Conservation (phyloP, 1,140 invertebrate genomes). For the Parapsyche elsis region DNA sequence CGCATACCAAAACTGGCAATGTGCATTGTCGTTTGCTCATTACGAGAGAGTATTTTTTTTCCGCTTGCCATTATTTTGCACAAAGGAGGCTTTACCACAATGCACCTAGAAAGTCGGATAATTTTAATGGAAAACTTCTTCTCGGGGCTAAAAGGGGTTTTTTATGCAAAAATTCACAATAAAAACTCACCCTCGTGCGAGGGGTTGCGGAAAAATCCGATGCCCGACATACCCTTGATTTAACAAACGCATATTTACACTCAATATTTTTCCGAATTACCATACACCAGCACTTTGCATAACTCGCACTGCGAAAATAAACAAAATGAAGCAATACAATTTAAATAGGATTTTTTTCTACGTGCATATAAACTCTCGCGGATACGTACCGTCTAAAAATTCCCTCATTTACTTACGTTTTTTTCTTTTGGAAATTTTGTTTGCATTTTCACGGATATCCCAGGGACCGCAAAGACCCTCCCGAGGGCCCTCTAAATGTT, state of each 20-base stretch:
- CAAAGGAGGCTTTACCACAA: not conserved
- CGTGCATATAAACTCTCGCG: too few relatives aligned
- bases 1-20: not conserved
- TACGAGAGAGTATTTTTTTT: not conserved
- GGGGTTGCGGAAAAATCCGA: not conserved
- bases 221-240: not conserved
- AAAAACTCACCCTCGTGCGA: not conserved
- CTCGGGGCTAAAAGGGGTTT: not conserved
- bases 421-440: too few relatives aligned
- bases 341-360: too few relatives aligned
- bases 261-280: conserved; percentile 1
- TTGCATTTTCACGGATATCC: too few relatives aligned
- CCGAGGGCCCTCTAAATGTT: conserved; percentile 27
- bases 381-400: too few relatives aligned
- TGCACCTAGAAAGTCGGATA: conserved; percentile 18
- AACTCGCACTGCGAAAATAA: not conserved
- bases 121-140: conserved; percentile 15
- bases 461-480: not conserved
- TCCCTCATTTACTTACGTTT: too few relatives aligned
- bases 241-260: conserved; percentile 19
- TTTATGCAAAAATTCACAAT: conserved; percentile 31
- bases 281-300: not conserved
- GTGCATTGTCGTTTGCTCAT: not conserved
- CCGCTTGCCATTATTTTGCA: not conserved
- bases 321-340: too few relatives aligned